Conservation (phyloP, 2,797 vertebrate genomes). For the Cephalopachus bancanus region DNA sequence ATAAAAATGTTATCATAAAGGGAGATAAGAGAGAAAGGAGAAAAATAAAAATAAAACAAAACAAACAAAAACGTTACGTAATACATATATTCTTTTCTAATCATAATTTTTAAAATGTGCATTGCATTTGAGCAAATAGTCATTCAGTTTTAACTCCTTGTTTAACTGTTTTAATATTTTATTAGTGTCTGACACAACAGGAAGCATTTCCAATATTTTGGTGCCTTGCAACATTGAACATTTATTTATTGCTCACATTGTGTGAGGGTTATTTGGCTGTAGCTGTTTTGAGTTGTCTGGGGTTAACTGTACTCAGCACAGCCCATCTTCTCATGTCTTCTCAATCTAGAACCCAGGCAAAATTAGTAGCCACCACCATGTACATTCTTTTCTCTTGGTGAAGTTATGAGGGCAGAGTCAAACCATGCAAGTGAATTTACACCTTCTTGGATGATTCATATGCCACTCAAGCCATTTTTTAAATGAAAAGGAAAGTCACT, state of each 20-base stretch:
- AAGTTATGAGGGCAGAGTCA: background rate
- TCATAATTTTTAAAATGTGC: background rate
- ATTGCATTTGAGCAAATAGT: background rate
- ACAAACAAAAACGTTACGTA: background rate
- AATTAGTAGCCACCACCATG: background rate
- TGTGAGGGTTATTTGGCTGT: background rate
- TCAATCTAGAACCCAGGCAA: background rate
- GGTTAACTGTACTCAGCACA: background rate
- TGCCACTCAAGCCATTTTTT: background rate
- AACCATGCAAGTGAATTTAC: background rate
- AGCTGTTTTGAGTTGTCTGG: background rate
- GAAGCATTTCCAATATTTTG: constrained; percentile 15
- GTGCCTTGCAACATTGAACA: background rate
- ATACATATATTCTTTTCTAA: background rate
- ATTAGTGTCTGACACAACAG: background rate
- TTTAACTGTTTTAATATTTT: constrained; percentile 49
- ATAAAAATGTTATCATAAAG: too few species aligned
- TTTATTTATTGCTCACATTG: background rate
- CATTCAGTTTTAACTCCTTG: background rate
- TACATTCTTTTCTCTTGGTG: background rate
- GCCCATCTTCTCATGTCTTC: background rate
- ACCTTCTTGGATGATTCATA: background rate
- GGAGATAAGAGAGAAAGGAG: too few species aligned
- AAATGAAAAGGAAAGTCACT: background rate
- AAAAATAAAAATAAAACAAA: too few species aligned